Base-by-base conservation (phyloP, 2,113 vertebrate genomes). In the Riparia riparia region DNA sequence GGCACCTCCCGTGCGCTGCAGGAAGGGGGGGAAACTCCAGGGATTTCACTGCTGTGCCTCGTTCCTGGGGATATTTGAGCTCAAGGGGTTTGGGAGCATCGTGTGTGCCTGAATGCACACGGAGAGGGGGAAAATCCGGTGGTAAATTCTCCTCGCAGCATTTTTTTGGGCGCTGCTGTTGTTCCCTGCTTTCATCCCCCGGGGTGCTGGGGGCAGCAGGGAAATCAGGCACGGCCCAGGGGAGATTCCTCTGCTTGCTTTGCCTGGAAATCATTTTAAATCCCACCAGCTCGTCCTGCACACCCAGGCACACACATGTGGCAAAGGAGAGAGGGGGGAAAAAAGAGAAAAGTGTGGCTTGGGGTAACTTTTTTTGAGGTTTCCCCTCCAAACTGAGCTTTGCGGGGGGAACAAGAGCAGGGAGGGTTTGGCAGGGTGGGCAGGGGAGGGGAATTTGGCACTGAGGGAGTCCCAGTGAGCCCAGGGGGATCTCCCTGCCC, bases 261-360 rank as follows among this genome's bases (percentile, higher is more conserved):
- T 32, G 18, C 65, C 31, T 61, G 4, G 77, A 70, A 85, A 78
- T 86, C 22, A 4, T 44, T 32, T 58, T 13, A 41, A 71, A 85
- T 5, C 8, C 26, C 82, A 26, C 6, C 26, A 63, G 50, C 71
- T 34, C 65, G 17, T 19, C 39, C 88, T 37, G 42, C 22, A 24
- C n/a, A 6, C 14, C 32, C 22, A 10, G 42, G 14, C 29, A 22
- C 17, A 3, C 6, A 1, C 0, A 0, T 7, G 10, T 0, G 4
- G 12, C 49, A 32, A 34, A 49, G 0, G 5, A 7, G 13, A 68
- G 49, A 42, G 45, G 3, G 45, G 3, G 37, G 37, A 20, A 70
- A 53, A 53, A 70, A 56, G 65, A n/a, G 47, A 32, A 61, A 64
- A 5, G 1, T 2, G 9, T 12, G 57, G 31, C 63, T 57, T 39